Evolutionary conservation across 1,140 invertebrate species (phyloP).

Genomic region (Phymastichus coffea): DNA sequence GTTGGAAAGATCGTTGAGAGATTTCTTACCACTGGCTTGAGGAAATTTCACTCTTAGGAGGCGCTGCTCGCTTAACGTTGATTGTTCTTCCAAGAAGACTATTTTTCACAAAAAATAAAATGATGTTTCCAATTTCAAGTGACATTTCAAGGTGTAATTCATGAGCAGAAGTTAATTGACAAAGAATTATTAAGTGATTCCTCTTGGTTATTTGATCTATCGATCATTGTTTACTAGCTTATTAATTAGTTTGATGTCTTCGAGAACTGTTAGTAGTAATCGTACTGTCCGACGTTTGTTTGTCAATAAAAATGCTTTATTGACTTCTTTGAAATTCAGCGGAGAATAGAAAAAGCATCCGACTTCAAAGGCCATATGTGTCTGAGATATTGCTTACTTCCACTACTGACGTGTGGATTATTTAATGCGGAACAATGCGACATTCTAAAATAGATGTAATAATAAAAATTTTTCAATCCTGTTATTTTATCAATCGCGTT

Average conservation of each 20-base stretch:
- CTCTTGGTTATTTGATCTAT: not conserved
- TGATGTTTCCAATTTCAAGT: no score
- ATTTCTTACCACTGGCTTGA: not conserved
- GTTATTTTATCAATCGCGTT: no score
- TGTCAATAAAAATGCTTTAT: conserved; percentile 3
- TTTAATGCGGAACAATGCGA: not conserved
- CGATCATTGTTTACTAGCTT: conserved; percentile 7
- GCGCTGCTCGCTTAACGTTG: no score
- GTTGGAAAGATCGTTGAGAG: not conserved
- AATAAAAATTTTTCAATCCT: no score
- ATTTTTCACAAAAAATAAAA: no score
- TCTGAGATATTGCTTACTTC: conserved; percentile 1
- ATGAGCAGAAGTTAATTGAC: not conserved
- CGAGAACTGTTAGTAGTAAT: not conserved
- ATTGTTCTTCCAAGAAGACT: no score
- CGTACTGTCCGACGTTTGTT: conserved; percentile 15
- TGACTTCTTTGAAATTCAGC: not conserved
- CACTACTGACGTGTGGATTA: not conserved
- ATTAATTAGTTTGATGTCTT: conserved; percentile 16
- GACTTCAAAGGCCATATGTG: not conserved
- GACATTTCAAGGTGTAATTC: no score
- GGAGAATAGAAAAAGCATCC: not conserved
- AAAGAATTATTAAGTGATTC: not conserved
- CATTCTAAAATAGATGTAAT: no score
- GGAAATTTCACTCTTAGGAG: not conserved